Base-by-base conservation (phyloP, 1,140 invertebrate genomes). In the Brachionus sp. region DNA sequence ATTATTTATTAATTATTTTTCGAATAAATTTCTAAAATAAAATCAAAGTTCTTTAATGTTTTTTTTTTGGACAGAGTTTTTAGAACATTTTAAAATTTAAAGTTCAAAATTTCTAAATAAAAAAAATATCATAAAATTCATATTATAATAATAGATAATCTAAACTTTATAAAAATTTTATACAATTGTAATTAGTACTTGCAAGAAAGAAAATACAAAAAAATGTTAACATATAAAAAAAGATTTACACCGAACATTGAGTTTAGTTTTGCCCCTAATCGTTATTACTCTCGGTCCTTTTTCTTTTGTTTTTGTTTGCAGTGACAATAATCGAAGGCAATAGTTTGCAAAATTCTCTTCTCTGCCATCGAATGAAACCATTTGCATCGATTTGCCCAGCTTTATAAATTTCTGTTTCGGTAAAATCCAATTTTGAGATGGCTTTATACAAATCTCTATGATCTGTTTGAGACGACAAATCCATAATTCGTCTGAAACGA, bases 401-500 rank as follows among this genome's bases (percentile, higher is more conserved):
- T 42, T 80, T 80, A 42, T 62, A 80, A 25, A 80, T 62, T 44
- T 80, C 77, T 25, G 77, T 80, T 44, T 80, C 77, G 16, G 62
- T 80, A 23, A 19, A 42, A 44, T 80, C 77, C 23, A 80, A 44
- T 80, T 80, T 80, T 5, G 50, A 62, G 19, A 80, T 80, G 50
- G 77, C 77, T 64, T 42, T 57, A 66, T 62, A 80, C 50, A 80
- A 66, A 80, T 80, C 77, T 23, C 77, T 39, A 16, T 80, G 77
- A 62, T 80, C 77, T 39, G 77, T 80, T 66, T 80, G 77, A 42
- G 35, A 16, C 12, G 77, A 57, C 19, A 80, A 66, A 29, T 80
- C 77, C 77, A 80, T 80, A 1, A 80, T 80, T 62, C 77, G 46
- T 80, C 77, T 80, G 19, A 80, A 80, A 19, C 77, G 33, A 62